phyloP scores from a whole-genome alignment of 2,888 invertebrate genomes.

The Caenorhabditis panamensis region DNA sequence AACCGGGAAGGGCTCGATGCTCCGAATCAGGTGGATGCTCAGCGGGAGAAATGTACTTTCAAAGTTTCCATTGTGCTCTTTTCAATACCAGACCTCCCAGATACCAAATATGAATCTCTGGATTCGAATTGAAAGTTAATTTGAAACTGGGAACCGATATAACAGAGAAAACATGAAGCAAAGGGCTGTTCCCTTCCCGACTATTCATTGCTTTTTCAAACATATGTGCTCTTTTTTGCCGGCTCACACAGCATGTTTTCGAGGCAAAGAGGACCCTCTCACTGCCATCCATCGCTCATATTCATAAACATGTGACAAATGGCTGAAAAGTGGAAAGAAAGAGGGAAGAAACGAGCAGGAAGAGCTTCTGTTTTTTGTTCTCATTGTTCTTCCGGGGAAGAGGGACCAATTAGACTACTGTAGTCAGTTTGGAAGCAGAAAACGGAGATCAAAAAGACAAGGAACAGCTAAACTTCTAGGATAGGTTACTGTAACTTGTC shows the following conservation, averaged over 20 bases:
- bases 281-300: constrained; percentile 32
- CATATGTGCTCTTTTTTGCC: constrained; percentile 6
- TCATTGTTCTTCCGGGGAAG: background rate
- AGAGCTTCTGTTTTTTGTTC: background rate
- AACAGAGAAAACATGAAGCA: background rate
- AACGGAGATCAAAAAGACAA: no score
- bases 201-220: background rate
- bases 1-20: no score
- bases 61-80: no score
- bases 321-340: constrained; percentile 11
- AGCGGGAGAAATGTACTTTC: no score
- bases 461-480: no score
- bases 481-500: no score
- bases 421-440: no score
- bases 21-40: no score
- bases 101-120: no score
- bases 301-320: constrained; percentile 50
- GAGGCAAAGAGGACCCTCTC: background rate
- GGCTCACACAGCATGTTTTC: background rate
- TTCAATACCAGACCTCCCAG: no score
- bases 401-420: background rate
- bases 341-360: background rate
- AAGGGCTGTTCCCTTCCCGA: background rate
- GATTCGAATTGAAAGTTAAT: no score
- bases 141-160: background rate